A percentile compares a stretch with the other conserved stretches of the same genome.
phyloP scores from a whole-genome alignment of 2,113 vertebrate genomes.

The Leucosticte australis region DNA sequence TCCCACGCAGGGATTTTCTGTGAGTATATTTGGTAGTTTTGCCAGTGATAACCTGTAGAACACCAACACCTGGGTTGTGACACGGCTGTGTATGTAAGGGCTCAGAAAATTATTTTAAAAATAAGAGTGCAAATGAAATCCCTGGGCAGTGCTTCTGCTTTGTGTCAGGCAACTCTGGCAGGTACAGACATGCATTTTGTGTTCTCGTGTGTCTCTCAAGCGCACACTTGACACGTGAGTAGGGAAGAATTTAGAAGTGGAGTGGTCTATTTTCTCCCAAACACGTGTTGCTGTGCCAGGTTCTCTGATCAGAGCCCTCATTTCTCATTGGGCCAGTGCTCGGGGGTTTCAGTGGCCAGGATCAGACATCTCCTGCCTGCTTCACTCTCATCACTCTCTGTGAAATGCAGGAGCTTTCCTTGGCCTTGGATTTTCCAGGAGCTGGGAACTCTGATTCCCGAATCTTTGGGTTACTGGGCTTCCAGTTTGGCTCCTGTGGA shows the following conservation, averaged over 20 bases:
- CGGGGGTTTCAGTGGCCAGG: not conserved
- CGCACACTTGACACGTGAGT: rapidly evolving
- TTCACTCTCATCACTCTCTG: not conserved
- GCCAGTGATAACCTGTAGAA: not conserved
- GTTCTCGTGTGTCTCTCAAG: not conserved
- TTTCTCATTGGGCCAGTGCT: not conserved
- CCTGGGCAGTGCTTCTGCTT: not conserved
- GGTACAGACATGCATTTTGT: not conserved
- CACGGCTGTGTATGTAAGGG: too few relatives aligned
- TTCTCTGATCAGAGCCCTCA: not conserved
- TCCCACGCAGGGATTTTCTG: not conserved
- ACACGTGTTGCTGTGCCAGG: rapidly evolving
- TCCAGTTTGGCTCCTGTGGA: not conserved
- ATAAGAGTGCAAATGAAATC: not conserved
- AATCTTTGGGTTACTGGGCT: not conserved
- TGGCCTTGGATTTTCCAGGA: not conserved
- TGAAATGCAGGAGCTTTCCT: not conserved
- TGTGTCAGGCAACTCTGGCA: not conserved
- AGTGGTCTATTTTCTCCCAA: not conserved
- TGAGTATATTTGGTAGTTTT: not conserved
- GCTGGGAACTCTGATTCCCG: not conserved
- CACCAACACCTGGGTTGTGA: too few relatives aligned
- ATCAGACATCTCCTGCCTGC: not conserved
- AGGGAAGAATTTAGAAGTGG: not conserved
- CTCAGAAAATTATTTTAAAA: not conserved